phyloP scores from a whole-genome alignment of 2,113 vertebrate genomes.

The Madoqua kirkii region DNA sequence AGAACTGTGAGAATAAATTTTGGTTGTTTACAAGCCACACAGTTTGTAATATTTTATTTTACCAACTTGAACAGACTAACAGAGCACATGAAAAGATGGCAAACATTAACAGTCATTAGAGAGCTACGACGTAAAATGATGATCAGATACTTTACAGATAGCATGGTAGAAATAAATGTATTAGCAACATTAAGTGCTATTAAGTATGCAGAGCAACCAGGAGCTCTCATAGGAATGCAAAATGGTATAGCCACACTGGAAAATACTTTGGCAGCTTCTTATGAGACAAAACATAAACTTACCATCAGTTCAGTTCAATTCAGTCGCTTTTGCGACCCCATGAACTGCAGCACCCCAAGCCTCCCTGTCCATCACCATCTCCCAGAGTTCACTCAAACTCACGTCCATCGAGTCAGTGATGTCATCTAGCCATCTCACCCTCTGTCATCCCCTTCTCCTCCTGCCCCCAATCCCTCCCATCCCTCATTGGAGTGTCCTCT shows the following conservation, averaged over 20 bases:
- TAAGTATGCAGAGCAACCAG: background rate
- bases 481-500: too few species aligned
- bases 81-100: background rate
- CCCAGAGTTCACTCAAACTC: too few species aligned
- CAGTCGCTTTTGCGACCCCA: too few species aligned
- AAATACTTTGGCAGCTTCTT: background rate
- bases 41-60: background rate
- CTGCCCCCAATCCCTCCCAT: too few species aligned
- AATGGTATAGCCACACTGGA: background rate
- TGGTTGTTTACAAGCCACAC: background rate
- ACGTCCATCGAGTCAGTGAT: too few species aligned
- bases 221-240: background rate
- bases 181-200: background rate
- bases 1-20: background rate
- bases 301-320: too few species aligned
- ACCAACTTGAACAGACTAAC: background rate
- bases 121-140: background rate
- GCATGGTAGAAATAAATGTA: background rate
- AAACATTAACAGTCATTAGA: background rate
- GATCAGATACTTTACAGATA: background rate
- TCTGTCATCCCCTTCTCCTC: too few species aligned
- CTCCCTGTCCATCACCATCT: too few species aligned
- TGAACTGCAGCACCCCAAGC: too few species aligned
- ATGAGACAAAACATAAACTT: background rate
- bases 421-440: too few species aligned